These are phyloP conservation scores for Thecocarcelia acutangulata DNA, from an alignment of 2,888 invertebrate genomes.

Conservation along the genomic window DNA sequence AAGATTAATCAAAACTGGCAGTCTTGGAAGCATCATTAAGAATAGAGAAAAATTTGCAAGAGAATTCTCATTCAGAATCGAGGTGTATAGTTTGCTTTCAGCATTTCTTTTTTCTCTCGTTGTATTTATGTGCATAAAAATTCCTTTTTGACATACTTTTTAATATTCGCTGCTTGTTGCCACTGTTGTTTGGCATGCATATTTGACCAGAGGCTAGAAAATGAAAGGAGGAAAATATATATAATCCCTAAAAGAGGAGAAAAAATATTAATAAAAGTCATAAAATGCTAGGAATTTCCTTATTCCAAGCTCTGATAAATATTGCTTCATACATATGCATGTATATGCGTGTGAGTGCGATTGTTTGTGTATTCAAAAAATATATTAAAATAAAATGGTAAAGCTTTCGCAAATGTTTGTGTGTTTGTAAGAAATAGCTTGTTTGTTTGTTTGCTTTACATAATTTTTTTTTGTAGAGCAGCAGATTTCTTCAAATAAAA, in stretches of 20 bases:
- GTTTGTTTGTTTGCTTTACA: conserved; percentile 28
- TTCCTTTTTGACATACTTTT: not conserved
- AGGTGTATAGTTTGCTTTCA: not conserved
- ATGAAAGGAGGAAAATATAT: no score
- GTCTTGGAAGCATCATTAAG: no score
- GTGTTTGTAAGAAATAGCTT: conserved; percentile 3
- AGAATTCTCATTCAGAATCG: no score
- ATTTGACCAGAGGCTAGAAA: conserved; percentile 50
- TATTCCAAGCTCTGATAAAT: conserved; percentile 2
- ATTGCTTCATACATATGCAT: no score
- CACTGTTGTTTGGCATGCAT: conserved; percentile 8
- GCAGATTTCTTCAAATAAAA: conserved; percentile 29
- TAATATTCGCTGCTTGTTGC: conserved; percentile 6
- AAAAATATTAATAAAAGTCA: conserved; percentile 70
- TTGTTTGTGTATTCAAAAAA: no score
- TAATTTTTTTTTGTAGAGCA: conserved; percentile 32
- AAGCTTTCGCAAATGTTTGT: not conserved
- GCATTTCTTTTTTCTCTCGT: not conserved
- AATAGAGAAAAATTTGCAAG: no score
- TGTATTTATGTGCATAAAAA: not conserved
- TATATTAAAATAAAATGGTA: no score
- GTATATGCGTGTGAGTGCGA: no score
- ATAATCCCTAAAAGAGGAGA: conserved; percentile 19
- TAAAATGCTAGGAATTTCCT: conserved; percentile 67
- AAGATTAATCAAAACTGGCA: no score